Percentiles rank a stretch among this genome's conserved stretches.
phyloP scores from a whole-genome alignment of 2,888 invertebrate species.

The Encarsia formosa region DNA sequence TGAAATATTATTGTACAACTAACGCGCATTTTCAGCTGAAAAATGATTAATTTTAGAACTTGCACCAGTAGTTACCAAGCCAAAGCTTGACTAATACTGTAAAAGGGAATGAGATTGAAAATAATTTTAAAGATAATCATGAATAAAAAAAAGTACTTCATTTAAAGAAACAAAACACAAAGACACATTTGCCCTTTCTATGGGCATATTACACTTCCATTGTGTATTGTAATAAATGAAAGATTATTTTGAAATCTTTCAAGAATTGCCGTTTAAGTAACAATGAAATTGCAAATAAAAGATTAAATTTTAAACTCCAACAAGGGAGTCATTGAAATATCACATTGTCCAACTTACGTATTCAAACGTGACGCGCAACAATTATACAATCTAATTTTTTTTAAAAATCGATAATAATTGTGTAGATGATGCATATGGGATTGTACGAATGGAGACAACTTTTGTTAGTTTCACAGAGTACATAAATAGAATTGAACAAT shows the following conservation, averaged over 20 bases:
- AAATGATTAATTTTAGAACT: conserved; percentile 41
- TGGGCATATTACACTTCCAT: conserved; percentile 1
- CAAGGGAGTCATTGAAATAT: conserved; percentile 3
- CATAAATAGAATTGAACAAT: too few relatives aligned
- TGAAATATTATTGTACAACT: conserved; percentile 23
- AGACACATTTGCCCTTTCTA: too few relatives aligned
- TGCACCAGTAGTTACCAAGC: conserved; percentile 46
- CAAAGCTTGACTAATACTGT: conserved; percentile 42
- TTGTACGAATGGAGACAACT: conserved; percentile 26
- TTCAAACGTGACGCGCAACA: conserved; percentile 17
- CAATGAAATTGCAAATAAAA: too few relatives aligned
- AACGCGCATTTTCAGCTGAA: conserved; percentile 21
- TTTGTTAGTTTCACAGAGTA: conserved; percentile 19
- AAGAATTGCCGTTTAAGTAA: conserved; percentile 11
- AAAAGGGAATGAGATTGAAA: conserved; percentile 12
- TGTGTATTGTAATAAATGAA: conserved; percentile 27
- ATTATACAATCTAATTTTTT: conserved; percentile 24
- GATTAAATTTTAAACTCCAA: conserved; percentile 14
- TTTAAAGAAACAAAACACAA: too few relatives aligned
- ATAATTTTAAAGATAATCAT: background rate
- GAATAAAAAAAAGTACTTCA: conserved; percentile 6
- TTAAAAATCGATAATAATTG: conserved; percentile 24
- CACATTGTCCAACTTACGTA: conserved; percentile 16
- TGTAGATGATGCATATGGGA: conserved; percentile 15
- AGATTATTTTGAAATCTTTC: conserved; percentile 32